These are phyloP conservation scores for Lates calcarifer DNA, from an alignment of 2,113 vertebrate genomes.

Conservation along the genomic window DNA sequence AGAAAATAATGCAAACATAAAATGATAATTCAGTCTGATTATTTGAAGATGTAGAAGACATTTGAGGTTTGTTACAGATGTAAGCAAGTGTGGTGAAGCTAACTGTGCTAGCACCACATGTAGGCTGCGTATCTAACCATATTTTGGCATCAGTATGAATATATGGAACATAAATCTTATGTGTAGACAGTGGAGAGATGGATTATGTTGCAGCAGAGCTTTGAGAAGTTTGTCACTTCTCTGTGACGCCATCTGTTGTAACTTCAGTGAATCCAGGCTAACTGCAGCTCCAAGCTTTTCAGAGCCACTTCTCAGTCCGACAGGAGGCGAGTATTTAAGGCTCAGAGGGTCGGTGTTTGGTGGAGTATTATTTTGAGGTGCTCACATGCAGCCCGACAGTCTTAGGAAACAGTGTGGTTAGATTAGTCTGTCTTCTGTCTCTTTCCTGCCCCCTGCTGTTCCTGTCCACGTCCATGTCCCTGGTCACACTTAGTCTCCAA, in stretches of 20 bases:
- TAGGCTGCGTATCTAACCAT: not conserved
- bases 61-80: not conserved
- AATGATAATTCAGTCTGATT: too few relatives aligned
- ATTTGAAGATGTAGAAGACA: too few relatives aligned
- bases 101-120: not conserved
- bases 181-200: not conserved
- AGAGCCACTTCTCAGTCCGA: not conserved
- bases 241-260: not conserved
- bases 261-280: not conserved
- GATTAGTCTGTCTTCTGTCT: slow-evolving; percentile 11
- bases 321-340: not conserved
- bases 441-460: slow-evolving; percentile 6
- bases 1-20: too few relatives aligned
- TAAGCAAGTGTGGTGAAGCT: not conserved
- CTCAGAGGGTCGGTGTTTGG: not conserved
- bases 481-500: not conserved
- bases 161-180: not conserved
- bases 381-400: slow-evolving; percentile 6
- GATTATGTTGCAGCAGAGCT: not conserved
- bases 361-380: slow-evolving; percentile 10
- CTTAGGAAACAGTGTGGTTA: slow-evolving; percentile 14
- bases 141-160: not conserved
- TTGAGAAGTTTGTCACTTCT: not conserved
- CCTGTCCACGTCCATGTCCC: slow-evolving; percentile 5
- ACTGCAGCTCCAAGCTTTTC: not conserved